Base-by-base conservation (phyloP, 2,797 vertebrate species). In the Rhinophrynus dorsalis region DNA sequence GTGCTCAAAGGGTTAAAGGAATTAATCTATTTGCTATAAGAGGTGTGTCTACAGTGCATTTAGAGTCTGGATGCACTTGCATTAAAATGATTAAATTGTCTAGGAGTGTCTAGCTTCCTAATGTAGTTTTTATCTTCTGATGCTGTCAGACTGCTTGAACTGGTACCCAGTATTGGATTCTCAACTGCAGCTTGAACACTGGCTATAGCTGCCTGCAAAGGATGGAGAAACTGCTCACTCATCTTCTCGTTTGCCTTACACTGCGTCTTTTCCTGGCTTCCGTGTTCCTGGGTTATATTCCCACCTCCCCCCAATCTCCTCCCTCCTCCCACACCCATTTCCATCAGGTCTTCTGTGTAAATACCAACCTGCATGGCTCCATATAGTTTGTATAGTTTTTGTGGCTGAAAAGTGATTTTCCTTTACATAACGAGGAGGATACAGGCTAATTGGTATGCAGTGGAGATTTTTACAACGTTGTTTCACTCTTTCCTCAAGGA, bases 281-380 rank as follows among this genome's bases (percentile, higher is more conserved):
- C n/a, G 21, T 47, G 23, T 44, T 60, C 35, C 45, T 52, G 35
- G 33, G 42, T 15, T 42, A 45, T 30, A 32, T 47, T 38, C 6
- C 18, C 50, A 32, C 54, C 56, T 38, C 47, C 66, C 47, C 56
- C 56, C 45, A 37, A 45, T 13, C 42, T 54, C n/a, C n/a, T n/a
- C n/a, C n/a, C n/a, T n/a, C n/a, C n/a, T 52, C 57, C 67, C 67
- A 55, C 67, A 62, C 67, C 67, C 67, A 44, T 69, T 47, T 69
- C 37, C 38, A 45, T 45, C 17, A 10, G 6, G 12, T 61, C 6
- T 30, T 10, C 50, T 17, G 17, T 2, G 27, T 27, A 50, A 6
- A 47, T n/a, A 20, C 7, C 12, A 50, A 11, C 23, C 56, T 59
- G 9, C 18, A 21, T 24, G 50, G 33, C n/a, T n/a, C n/a, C n/a